Evolutionary conservation across 1,140 invertebrate species (phyloP).

Genomic region (Euura lappo): DNA sequence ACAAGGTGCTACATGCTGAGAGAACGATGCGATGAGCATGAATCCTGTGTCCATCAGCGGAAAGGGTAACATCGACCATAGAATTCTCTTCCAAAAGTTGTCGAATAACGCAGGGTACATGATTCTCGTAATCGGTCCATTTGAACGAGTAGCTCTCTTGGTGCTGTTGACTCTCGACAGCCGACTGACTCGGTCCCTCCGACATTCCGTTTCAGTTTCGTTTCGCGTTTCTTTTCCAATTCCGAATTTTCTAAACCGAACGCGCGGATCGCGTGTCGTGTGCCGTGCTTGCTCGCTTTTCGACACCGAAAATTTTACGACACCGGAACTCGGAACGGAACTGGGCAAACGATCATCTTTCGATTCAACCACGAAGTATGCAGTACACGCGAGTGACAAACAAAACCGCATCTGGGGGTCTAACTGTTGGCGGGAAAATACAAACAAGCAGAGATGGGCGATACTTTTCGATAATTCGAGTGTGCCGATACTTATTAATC

Average conservation of each 20-base stretch:
- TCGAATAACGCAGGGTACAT: conserved; percentile 55
- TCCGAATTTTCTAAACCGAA: conserved; percentile 24
- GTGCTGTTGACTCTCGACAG: conserved; percentile 24
- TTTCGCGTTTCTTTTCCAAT: conserved; percentile 25
- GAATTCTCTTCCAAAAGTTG: conserved; percentile 59
- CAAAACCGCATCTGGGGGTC: too few species aligned
- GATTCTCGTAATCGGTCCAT: conserved; percentile 66
- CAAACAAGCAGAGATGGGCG: too few species aligned
- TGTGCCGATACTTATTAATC: too few species aligned
- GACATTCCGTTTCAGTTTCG: conserved; percentile 42
- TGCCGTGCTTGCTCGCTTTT: neutral
- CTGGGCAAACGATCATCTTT: conserved; percentile 8
- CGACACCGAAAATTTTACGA: conserved; percentile 13
- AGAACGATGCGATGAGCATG: conserved; percentile 65
- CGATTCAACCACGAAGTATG: too few species aligned
- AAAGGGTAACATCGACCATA: conserved; percentile 64
- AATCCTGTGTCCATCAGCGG: conserved; percentile 61
- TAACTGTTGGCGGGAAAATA: too few species aligned
- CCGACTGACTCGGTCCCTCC: conserved; percentile 25
- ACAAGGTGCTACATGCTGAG: conserved; percentile 65
- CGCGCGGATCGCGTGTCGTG: neutral
- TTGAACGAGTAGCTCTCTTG: conserved; percentile 56
- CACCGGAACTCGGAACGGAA: conserved; percentile 43
- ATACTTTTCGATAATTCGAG: too few species aligned
- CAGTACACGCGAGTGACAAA: too few species aligned